Evolutionary conservation across 2,797 vertebrate species (phyloP), one percentile per base, ranked within the genome.

Genomic region (Sebastes matsubarae): DNA sequence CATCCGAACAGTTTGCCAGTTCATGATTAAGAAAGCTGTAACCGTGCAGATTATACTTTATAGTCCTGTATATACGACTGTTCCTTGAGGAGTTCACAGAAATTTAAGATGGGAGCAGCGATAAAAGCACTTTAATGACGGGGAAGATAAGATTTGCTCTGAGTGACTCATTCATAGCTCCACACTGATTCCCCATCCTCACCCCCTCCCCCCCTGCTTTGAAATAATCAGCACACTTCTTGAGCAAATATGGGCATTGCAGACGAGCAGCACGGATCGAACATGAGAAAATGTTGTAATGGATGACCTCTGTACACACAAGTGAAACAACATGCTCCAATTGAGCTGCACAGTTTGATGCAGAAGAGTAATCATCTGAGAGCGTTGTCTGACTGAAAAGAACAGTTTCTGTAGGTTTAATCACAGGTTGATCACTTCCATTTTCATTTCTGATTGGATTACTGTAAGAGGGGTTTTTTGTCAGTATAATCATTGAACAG

Each of bases 91-190:
- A 94, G 91, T 95, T 95, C 93, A 92, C 87, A 93, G 92, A 93
- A 92, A 80, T 88, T 65, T 70, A 83, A 94, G 94, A 95, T 95
- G 91, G 83, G 84, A 75, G 89, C 89, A 77, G 89, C 8, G 89
- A 95, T 96, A 96, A 95, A 94, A 88, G 22, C 36, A 5, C 68
- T 95, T 96, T 96, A 96, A 95, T 96, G 93, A 91, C 90, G 16
- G 55, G 29, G 34, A 2, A 96, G 96, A 97, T 97, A 96, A 97
- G 95, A 96, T 96, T 95, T 87, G 84, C 72, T 70, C 55, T 54
- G 68, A 72, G 88, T 96, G 94, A 96, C 88, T 96, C 95, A 96
- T 89, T 89, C 83, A 68, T 80, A 80, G 83, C 87, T 65, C 80
- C 69, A 68, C 87, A 73, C 76, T 78, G 91, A 90, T 88, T 89